Evolutionary conservation across 1,140 invertebrate genomes (phyloP).

Genomic region (Heliothis subflexa): DNA sequence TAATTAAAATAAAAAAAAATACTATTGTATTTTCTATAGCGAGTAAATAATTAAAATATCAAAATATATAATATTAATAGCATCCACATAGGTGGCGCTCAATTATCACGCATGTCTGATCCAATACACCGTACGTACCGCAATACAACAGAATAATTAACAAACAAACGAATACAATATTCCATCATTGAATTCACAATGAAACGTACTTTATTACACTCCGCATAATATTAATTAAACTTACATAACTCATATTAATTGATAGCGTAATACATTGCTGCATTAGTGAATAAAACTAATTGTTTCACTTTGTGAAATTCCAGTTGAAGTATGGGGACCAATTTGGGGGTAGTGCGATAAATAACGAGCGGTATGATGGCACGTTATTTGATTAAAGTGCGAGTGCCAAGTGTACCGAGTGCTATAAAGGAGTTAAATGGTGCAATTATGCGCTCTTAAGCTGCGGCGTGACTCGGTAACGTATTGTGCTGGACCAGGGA

Average conservation of each 20-base stretch:
- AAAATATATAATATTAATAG: neutral
- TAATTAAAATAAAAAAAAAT: too few relatives aligned
- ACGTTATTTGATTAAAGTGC: slow-evolving; percentile 51
- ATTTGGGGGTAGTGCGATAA: slow-evolving; percentile 1
- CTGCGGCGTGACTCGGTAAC: neutral
- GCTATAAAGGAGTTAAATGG: slow-evolving; percentile 38
- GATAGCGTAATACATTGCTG: slow-evolving; percentile 17
- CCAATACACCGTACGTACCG: neutral
- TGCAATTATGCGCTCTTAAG: slow-evolving; percentile 42
- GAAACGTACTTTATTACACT: slow-evolving; percentile 18
- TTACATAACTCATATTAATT: slow-evolving; percentile 21
- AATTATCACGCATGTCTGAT: slow-evolving; percentile 10
- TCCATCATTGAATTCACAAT: slow-evolving; percentile 16
- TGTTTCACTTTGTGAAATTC: slow-evolving; percentile 14
- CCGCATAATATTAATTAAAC: slow-evolving; percentile 24
- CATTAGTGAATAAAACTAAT: slow-evolving; percentile 36
- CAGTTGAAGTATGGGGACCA: slow-evolving; percentile 3
- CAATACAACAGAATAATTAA: slow-evolving; percentile 8
- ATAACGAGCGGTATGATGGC: slow-evolving; percentile 15
- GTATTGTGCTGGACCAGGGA: neutral
- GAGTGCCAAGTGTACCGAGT: slow-evolving; percentile 2
- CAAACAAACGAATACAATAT: slow-evolving; percentile 25
- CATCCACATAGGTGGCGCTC: too few relatives aligned
- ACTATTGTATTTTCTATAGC: too few relatives aligned
- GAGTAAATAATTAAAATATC: neutral